Evolutionary conservation across 2,113 vertebrate genomes (phyloP), one percentile per base, ranked within the genome.

Genomic region (Argyrosomus japonicus): DNA sequence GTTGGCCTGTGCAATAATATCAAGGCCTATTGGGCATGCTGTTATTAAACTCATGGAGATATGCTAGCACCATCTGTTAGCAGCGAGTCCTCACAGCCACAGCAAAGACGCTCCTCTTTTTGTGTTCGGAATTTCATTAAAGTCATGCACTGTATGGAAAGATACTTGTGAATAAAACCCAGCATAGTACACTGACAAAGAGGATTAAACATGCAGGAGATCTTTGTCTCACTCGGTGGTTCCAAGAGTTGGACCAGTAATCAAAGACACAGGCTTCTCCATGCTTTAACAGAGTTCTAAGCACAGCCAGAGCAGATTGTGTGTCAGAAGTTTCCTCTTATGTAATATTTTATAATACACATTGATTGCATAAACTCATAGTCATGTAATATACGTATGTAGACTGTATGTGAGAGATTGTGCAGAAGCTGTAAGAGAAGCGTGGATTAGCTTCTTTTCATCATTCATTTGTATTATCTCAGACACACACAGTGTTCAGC

Each of bases 201-300:
- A 61, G 70, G 77, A 83, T 86, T 79, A 78, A 23, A 27, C 40
- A 23, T 36, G 62, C 13, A 18, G 54, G n/a, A 79, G 75, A 62
- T 77, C 40, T 32, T 6, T 43, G 61, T 75, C 43, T 82, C 23
- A 25, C 29, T 62, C n/a, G 0, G 25, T 60, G 57, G 56, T 58
- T 56, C 40, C 32, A 51, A 36, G 68, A 80, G 43, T 60, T 47
- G 64, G 58, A 6, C 5, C n/a, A 51, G 58, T 58, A 67, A 72
- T 84, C 64, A 75, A 45, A 82, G 36, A 56, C 2, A 1, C 50
- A 12, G 25, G 57, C 75, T 82, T 77, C 50, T 57, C 53, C 23
- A 3, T 23, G 61, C 78, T 68, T 53, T 61, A 17, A 6, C 9
- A 69, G 74, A 77, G 36, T 71, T 61, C 54, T 36, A 17, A 65